Evolutionary conservation across 2,797 vertebrate species (phyloP).

Genomic region (Lithobates sylvaticus): DNA sequence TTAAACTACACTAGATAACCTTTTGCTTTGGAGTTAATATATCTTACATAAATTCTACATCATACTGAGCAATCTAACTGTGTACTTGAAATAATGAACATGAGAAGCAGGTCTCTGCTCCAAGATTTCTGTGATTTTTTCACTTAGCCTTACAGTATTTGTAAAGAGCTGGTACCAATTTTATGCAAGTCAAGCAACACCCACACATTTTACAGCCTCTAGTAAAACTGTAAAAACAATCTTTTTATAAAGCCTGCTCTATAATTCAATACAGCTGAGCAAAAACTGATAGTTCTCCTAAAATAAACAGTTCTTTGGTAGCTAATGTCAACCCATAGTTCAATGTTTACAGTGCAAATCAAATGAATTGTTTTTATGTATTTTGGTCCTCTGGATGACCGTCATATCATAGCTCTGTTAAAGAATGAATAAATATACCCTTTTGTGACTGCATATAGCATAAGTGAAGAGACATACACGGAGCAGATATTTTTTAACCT

Average conservation of each 20-base stretch:
- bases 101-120: background rate
- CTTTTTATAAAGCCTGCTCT: background rate
- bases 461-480: background rate
- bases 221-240: slow-evolving; percentile 14
- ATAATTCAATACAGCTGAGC: slow-evolving; percentile 2
- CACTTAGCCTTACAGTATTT: background rate
- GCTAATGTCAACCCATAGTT: slow-evolving; percentile 6
- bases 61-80: background rate
- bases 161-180: background rate
- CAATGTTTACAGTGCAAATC: background rate
- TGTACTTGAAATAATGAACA: slow-evolving; percentile 9
- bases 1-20: too few relatives aligned
- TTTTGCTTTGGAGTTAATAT: background rate
- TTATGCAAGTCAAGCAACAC: background rate
- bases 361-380: background rate
- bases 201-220: slow-evolving; percentile 9
- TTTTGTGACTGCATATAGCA: background rate
- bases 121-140: background rate
- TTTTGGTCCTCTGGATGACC: background rate
- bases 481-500: background rate
- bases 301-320: slow-evolving; percentile 15
- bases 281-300: background rate
- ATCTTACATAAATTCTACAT: background rate
- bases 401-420: background rate
- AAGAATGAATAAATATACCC: background rate